phyloP scores from a whole-genome alignment of 2,113 vertebrate genomes.

The Pomatorhinus ruficollis region DNA sequence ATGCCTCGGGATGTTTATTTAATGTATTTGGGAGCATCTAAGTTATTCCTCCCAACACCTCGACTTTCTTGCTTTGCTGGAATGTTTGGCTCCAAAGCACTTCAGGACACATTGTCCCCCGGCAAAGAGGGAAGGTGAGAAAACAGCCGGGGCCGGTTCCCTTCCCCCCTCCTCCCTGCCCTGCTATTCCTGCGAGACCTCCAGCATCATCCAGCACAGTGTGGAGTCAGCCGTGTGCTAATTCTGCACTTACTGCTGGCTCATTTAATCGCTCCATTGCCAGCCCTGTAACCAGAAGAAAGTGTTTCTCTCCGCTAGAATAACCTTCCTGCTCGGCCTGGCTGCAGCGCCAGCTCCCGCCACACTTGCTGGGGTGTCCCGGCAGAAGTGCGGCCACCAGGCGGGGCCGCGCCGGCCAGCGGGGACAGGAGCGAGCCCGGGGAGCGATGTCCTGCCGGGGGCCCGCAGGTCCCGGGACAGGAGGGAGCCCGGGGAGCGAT shows the following conservation, averaged over 20 bases:
- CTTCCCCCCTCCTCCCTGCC: not conserved
- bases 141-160: not conserved
- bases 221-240: conserved; percentile 21
- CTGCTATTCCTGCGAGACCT: not conserved
- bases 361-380: not conserved
- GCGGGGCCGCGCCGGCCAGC: not conserved
- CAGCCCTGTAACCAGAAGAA: not conserved
- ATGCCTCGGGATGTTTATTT: not conserved
- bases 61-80: not conserved
- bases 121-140: not conserved
- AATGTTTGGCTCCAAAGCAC: not conserved
- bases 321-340: not conserved
- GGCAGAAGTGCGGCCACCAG: not conserved
- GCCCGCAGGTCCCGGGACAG: too few species aligned
- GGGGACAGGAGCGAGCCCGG: not conserved
- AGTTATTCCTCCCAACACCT: not conserved
- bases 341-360: not conserved
- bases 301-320: not conserved
- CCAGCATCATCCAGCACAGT: not conserved
- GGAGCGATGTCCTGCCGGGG: not conserved
- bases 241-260: conserved; percentile 4
- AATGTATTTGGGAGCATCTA: not conserved
- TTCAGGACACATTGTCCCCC: not conserved
- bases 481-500: not conserved
- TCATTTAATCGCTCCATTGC: conserved; percentile 16